A percentile compares a stretch with the other conserved stretches of the same genome.
Evolutionary conservation across 2,113 vertebrate species (phyloP).

Genomic region (Rallus limicola): DNA sequence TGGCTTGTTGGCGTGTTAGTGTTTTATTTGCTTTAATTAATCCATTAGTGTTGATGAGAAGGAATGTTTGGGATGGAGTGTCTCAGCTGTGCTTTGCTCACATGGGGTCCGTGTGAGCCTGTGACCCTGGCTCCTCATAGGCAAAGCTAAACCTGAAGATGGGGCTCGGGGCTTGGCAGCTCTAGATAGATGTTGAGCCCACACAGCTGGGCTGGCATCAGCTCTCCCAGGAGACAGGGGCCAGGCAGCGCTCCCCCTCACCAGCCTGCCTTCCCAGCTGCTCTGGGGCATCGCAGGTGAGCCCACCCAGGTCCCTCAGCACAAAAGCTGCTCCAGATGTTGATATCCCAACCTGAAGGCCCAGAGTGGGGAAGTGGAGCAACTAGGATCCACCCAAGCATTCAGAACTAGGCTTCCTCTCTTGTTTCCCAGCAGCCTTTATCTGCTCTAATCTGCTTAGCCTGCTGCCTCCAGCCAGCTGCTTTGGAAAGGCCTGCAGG

Average conservation of each 20-base stretch:
- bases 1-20: not conserved
- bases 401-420: not conserved
- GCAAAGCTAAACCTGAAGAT: accelerated
- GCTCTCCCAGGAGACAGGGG: accelerated
- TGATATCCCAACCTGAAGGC: not conserved
- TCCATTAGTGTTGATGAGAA: not conserved
- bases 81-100: not conserved
- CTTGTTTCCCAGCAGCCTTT: not conserved
- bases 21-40: not conserved
- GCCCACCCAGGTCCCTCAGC: not conserved
- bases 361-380: not conserved
- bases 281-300: no score
- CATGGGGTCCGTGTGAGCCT: not conserved
- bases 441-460: not conserved
- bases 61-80: not conserved
- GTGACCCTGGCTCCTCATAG: not conserved
- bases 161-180: not conserved
- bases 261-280: accelerated
- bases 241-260: not conserved
- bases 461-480: not conserved
- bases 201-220: accelerated
- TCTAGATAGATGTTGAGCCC: accelerated
- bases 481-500: not conserved
- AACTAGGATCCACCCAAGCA: not conserved
- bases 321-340: not conserved